phyloP scores from a whole-genome alignment of 2,797 vertebrate species.

The Poecilia gillii region DNA sequence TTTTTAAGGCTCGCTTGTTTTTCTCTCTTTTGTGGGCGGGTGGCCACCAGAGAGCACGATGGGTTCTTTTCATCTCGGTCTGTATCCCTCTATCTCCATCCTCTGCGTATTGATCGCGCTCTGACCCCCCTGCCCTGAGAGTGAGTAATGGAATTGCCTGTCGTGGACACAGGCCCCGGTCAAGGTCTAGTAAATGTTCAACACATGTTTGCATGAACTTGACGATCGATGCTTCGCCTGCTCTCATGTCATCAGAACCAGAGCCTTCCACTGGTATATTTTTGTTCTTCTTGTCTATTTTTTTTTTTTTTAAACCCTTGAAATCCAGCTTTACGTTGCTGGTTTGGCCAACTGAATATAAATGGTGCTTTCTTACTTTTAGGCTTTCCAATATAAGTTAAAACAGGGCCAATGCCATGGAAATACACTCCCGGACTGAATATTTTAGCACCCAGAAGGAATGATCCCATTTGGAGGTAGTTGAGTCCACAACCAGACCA shows the following conservation, averaged over 20 bases:
- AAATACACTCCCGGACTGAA: background rate
- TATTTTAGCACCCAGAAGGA: conserved; percentile 1
- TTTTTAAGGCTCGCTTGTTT: conserved; percentile 37
- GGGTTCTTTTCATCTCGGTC: conserved; percentile 45
- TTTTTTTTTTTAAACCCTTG: conserved; percentile 40
- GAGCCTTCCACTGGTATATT: conserved; percentile 22
- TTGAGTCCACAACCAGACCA: background rate
- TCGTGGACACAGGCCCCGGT: conserved; percentile 58
- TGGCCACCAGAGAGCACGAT: conserved; percentile 25
- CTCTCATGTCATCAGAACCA: conserved; percentile 47
- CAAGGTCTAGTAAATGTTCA: conserved; percentile 74
- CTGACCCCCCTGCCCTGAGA: conserved; percentile 56
- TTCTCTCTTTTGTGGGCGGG: conserved; percentile 34
- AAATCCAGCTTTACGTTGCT: conserved; percentile 30
- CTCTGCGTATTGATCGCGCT: conserved; percentile 64
- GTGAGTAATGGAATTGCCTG: conserved; percentile 75
- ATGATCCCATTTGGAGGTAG: background rate
- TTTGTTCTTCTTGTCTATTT: conserved; percentile 31
- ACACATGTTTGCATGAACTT: conserved; percentile 51
- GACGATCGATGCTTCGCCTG: conserved; percentile 52
- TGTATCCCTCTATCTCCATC: conserved; percentile 49
- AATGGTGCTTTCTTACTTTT: background rate
- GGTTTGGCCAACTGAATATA: conserved; percentile 5
- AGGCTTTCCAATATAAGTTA: background rate
- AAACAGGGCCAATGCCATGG: conserved; percentile 10